These are phyloP conservation scores for Corticium candelabrum DNA, from an alignment of 37 sponge, comb jelly and placozoan species.

Conservation along the genomic window DNA sequence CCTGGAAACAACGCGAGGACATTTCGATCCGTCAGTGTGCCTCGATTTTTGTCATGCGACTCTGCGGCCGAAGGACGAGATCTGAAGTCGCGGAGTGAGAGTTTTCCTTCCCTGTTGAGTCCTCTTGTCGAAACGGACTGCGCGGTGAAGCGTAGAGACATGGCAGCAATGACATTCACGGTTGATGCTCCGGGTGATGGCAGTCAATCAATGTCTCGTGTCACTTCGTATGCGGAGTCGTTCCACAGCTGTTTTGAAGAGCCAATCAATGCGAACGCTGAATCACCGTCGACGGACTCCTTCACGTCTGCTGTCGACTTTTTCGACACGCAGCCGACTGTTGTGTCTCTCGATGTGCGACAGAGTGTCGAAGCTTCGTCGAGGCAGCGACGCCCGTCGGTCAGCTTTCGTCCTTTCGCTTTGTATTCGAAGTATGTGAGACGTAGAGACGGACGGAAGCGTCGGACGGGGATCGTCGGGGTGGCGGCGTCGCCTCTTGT, in stretches of 20 bases:
- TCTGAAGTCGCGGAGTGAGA: neutral
- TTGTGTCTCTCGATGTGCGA: too few relatives aligned
- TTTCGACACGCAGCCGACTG: too few relatives aligned
- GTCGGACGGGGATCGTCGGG: neutral
- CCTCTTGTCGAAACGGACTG: too few relatives aligned
- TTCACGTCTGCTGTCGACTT: neutral
- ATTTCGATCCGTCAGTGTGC: too few relatives aligned
- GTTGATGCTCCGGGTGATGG: neutral
- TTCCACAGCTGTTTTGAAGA: neutral
- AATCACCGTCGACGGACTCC: neutral
- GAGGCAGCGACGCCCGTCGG: too few relatives aligned
- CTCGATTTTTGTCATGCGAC: neutral
- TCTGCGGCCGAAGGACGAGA: neutral
- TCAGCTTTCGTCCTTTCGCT: neutral
- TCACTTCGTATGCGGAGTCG: neutral
- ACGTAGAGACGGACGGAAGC: neutral
- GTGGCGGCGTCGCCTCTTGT: too few relatives aligned
- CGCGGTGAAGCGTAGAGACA: neutral
- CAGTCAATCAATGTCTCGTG: neutral
- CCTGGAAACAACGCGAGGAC: neutral
- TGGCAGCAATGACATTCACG: neutral
- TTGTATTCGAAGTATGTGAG: neutral
- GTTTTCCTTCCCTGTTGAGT: neutral
- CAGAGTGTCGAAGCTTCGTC: too few relatives aligned
- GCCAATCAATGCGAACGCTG: neutral